Base-by-base conservation (phyloP, 2,113 vertebrate species). In the Prinia subflava region DNA sequence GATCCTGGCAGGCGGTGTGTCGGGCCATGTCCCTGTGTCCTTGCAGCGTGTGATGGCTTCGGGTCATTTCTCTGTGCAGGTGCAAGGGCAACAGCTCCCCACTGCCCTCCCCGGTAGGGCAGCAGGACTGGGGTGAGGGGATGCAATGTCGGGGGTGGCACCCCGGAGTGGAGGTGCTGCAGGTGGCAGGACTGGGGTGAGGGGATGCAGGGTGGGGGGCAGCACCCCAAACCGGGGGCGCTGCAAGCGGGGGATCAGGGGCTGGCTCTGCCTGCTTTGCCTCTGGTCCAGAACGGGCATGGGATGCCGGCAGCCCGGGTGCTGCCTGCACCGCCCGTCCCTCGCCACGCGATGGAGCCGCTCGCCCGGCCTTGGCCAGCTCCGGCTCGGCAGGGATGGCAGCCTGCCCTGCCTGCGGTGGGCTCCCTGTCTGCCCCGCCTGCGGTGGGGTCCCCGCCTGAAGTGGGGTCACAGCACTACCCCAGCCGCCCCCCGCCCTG, bases 321-420 rank as follows among this genome's bases (percentile, higher is more conserved):
- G 46, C 65, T 31, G 63, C 71, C 57, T 93, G 94, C 56, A 68
- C 35, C 47, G 63, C 44, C 63, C 1, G 17, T 8, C 0, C 0
- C 42, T 91, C 42, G 90, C 96, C 96, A 87, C 96, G 81, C 80
- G 96, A 12, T 95, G 96, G 96, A 24, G 96, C 96, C 87, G n/a
- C 91, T 92, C 67, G 49, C 94, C 94, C 81, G 81, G 50, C 42
- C 90, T 80, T 94, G 78, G 90, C 68, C 71, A 6, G 64, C 92
- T 65, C 75, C 31, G 33, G 83, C 18, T 0, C 44, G 41, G 33
- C 56, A 0, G 41, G 21, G 65, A 80, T 57, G 90, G 79, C 79
- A 84, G 27, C 56, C 41, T 6, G 81, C 83, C 46, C 62, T 69
- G 82, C 55, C 69, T 30, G 74, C 84, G 2, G 13, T 5, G n/a